phyloP scores from a whole-genome alignment of 2,888 invertebrate species.

The Lumbricus terrestris region DNA sequence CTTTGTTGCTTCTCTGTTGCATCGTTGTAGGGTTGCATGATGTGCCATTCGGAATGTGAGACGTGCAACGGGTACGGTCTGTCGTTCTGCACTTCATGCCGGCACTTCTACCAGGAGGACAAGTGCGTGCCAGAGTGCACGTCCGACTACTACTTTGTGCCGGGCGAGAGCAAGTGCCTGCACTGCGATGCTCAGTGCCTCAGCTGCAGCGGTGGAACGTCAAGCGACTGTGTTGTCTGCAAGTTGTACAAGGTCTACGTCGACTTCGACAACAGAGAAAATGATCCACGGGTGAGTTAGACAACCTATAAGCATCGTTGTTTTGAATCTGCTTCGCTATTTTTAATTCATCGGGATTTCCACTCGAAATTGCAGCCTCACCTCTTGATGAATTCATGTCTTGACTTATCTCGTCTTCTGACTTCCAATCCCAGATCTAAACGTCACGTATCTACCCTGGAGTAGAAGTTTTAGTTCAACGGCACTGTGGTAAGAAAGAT shows the following conservation, averaged over 20 bases:
- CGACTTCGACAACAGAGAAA: constrained; percentile 31
- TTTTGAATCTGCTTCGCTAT: too few species aligned
- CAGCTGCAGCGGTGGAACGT: constrained; percentile 61
- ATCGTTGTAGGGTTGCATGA: constrained; percentile 70
- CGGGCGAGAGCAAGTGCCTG: constrained; percentile 71
- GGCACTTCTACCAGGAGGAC: constrained; percentile 74
- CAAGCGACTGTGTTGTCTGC: constrained; percentile 44
- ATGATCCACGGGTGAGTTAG: constrained; percentile 18
- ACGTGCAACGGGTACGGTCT: constrained; percentile 86
- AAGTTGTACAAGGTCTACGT: constrained; percentile 49
- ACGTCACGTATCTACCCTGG: too few species aligned
- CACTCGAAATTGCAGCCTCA: too few species aligned
- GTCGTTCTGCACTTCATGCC: constrained; percentile 80
- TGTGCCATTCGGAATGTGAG: constrained; percentile 84
- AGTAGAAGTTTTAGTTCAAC: too few species aligned
- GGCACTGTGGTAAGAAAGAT: too few species aligned
- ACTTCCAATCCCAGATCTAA: too few species aligned
- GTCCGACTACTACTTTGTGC: constrained; percentile 75
- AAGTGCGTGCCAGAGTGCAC: constrained; percentile 29
- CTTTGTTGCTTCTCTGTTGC: not conserved
- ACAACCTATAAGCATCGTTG: too few species aligned
- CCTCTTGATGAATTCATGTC: too few species aligned
- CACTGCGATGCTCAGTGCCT: constrained; percentile 80
- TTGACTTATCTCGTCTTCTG: too few species aligned
- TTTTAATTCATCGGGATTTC: too few species aligned